Evolutionary conservation across 2,113 vertebrate species (phyloP).

Genomic region (Lasiurus cinereus): DNA sequence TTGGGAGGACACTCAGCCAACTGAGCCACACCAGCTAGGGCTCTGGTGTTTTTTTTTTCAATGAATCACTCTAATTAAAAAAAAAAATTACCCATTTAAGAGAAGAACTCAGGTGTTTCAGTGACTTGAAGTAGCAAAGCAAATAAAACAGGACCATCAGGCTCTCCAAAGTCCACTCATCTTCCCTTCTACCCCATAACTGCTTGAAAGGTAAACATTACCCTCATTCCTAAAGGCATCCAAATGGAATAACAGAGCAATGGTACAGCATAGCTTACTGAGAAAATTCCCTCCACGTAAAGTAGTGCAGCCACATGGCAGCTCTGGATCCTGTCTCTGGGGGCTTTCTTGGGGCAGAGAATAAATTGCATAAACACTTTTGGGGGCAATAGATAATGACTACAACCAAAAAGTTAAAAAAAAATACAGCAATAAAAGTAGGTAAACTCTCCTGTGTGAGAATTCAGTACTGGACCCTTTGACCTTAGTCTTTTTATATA

Average conservation of each 20-base stretch:
- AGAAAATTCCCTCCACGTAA: not conserved
- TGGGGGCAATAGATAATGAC: not conserved
- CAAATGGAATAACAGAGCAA: not conserved
- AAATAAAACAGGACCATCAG: not conserved
- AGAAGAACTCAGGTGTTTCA: not conserved
- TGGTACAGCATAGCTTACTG: not conserved
- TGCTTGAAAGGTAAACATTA: not conserved
- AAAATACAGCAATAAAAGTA: conserved; percentile 44
- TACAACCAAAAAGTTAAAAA: not conserved
- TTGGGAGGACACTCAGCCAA: too few relatives aligned
- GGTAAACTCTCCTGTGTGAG: not conserved
- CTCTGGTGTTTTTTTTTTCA: not conserved
- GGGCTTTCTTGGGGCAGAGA: not conserved
- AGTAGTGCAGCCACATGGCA: fast-evolving
- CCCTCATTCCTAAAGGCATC: not conserved
- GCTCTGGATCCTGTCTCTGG: not conserved
- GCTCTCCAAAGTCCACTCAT: not conserved
- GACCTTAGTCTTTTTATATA: conserved; percentile 37
- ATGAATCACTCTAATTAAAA: not conserved
- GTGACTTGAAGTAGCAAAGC: not conserved
- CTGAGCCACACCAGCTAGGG: too few relatives aligned
- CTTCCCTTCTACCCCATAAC: not conserved
- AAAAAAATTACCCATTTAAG: not conserved
- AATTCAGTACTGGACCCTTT: conserved; percentile 39
- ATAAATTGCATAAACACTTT: conserved; percentile 19